Conservation (phyloP, 2,797 vertebrate genomes). For the Propithecus deckenii region DNA sequence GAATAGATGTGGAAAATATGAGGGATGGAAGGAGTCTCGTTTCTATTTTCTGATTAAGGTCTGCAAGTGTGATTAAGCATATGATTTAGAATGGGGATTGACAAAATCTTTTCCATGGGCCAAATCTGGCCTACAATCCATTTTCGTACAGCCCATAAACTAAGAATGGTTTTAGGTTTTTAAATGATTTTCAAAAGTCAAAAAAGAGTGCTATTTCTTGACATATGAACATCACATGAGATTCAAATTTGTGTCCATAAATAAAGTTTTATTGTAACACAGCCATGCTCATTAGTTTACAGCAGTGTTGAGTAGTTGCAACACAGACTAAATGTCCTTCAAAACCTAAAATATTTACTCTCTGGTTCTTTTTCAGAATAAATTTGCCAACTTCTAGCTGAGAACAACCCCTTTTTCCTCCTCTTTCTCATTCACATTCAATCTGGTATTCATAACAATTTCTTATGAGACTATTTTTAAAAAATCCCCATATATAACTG, state of each 20-base stretch:
- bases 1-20: constrained; percentile 4
- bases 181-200: not conserved
- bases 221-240: not conserved
- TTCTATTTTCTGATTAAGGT: not conserved
- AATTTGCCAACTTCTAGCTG: not conserved
- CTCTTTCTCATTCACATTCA: not conserved
- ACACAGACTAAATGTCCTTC: not conserved
- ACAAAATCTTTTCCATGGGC: not conserved
- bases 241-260: constrained; percentile 33
- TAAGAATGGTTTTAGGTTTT: not conserved
- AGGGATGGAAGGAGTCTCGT: not conserved
- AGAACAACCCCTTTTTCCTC: not conserved
- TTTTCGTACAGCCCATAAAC: not conserved
- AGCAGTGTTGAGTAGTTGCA: not conserved
- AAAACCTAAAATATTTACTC: not conserved
- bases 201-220: not conserved
- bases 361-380: not conserved
- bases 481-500: not conserved
- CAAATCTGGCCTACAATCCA: not conserved
- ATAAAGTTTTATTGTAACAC: constrained; percentile 17
- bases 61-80: not conserved
- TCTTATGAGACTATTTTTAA: not conserved
- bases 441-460: not conserved
- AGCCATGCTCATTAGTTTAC: not conserved
- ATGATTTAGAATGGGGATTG: not conserved